Evolutionary conservation across 2,113 vertebrate species (phyloP).

Genomic region (Dascyllus trimaculatus): DNA sequence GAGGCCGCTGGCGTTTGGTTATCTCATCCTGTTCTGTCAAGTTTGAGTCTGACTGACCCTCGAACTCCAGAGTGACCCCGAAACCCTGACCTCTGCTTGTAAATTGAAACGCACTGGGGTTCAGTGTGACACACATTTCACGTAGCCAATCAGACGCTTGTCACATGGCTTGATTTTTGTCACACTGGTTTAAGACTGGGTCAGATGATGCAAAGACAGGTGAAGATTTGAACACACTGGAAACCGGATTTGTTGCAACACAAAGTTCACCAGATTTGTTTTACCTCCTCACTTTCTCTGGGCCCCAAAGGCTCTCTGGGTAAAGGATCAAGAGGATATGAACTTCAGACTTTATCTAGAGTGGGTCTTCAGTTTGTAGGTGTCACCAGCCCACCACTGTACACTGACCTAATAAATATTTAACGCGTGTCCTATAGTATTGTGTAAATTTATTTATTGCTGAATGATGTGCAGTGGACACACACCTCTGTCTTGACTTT

Average conservation of each 20-base stretch:
- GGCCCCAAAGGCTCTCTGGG: slow-evolving; percentile 6
- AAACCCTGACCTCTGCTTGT: slow-evolving; percentile 34
- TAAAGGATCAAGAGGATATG: slow-evolving; percentile 34
- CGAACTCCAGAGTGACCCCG: slow-evolving; percentile 18
- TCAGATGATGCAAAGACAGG: not conserved
- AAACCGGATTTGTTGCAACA: not conserved
- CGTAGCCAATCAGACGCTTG: slow-evolving; percentile 38
- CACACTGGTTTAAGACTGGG: slow-evolving; percentile 2
- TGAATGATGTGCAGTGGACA: not conserved
- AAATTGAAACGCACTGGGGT: not conserved
- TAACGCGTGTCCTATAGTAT: no score
- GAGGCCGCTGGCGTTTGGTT: slow-evolving; percentile 36
- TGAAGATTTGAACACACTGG: slow-evolving; percentile 1
- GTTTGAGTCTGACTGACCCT: slow-evolving; percentile 54
- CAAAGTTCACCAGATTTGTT: slow-evolving; percentile 42
- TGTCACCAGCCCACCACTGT: slow-evolving; percentile 11
- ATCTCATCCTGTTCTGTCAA: slow-evolving; percentile 73
- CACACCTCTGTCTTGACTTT: not conserved
- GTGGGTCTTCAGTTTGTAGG: not conserved
- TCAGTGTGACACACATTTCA: slow-evolving; percentile 25
- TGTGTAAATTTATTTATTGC: not conserved
- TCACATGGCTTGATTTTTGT: not conserved
- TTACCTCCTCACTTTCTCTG: slow-evolving; percentile 8
- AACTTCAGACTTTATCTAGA: slow-evolving; percentile 51
- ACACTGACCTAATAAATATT: not conserved